Base-by-base conservation (phyloP, 2,888 invertebrate species). In the Lamellibrachia columna region DNA sequence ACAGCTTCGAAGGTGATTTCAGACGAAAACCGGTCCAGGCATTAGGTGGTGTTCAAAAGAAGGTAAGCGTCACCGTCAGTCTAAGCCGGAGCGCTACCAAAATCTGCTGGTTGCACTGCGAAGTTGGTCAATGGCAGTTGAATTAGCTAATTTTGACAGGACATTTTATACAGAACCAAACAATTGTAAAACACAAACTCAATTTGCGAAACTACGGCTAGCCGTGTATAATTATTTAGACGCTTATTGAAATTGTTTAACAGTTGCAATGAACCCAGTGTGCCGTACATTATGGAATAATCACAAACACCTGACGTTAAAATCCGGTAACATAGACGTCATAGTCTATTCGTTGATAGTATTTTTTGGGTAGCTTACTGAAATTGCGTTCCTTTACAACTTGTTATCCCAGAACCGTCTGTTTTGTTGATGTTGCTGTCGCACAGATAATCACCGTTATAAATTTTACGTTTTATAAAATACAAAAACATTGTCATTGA, bases 1-100 rank as follows among this genome's bases (percentile, higher is more conserved):
- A 97, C 95, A 97, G 98, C 95, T 99, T 99, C 96, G 99, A 99
- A 96, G 99, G 99, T 93, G 98, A 99, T 96, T 98, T 98, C 96
- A 97, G 98, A 95, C 97, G 98, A 92, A 98, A 97, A 96, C 99
- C 99, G 9, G 97, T 98, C 95, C 99, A 99, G 97, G 98, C 98
- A 96, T 97, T 99, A 94, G 98, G 98, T 93, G 99, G 99, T 93
- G 98, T 96, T 7, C 96, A 96, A 94, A 96, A 95, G 94, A 96
- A 96, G 95, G 96, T 75, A 75, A 75, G 75, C 75, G n/a, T 22
- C 22, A 15, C 22, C 22, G 6, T 75, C 15, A 15, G 2, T 75
- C 6, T 75, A 22, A 75, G 75, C 75, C 75, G n/a, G n/a, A 22
- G 75, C 22, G 2, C 75, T 75, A 75, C 75, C 15, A 22, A 75